These are phyloP conservation scores for Congeria kusceri DNA, from an alignment of 2,888 invertebrate genomes.

Conservation along the genomic window DNA sequence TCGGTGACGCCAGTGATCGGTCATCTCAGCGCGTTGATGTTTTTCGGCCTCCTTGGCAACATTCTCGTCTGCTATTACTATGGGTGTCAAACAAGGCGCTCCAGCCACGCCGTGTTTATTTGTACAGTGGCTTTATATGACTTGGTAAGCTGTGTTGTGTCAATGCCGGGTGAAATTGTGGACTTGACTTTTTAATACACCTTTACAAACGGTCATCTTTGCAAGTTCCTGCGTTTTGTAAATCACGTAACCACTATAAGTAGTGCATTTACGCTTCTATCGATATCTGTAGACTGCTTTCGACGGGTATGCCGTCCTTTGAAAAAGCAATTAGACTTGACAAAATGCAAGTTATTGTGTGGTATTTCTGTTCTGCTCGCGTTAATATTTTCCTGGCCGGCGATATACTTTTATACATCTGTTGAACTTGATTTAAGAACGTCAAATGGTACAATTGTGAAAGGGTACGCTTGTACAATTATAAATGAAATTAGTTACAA, in stretches of 20 bases:
- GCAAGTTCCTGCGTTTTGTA: conserved; percentile 25
- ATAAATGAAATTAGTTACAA: no score
- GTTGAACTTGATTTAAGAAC: no score
- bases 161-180: conserved; percentile 38
- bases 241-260: conserved; percentile 19
- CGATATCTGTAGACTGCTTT: conserved; percentile 29
- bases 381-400: no score
- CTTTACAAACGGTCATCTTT: conserved; percentile 24
- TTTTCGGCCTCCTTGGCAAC: conserved; percentile 34
- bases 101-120: conserved; percentile 28
- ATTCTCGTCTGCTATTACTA: conserved; percentile 30
- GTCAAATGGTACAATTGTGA: no score
- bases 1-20: conserved; percentile 31
- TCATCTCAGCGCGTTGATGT: conserved; percentile 25
- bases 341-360: conserved; percentile 4
- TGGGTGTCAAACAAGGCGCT: conserved; percentile 7
- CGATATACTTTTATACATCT: no score
- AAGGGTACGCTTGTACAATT: no score
- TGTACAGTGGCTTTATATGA: conserved; percentile 22
- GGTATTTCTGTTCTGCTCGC: background rate
- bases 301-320: conserved; percentile 26
- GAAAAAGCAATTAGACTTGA: conserved; percentile 13
- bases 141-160: conserved; percentile 24
- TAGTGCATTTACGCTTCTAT: conserved; percentile 16
- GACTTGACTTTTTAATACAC: conserved; percentile 25